These are phyloP conservation scores for Pterocles burchelli DNA, from an alignment of 2,113 vertebrate genomes.

Conservation along the genomic window DNA sequence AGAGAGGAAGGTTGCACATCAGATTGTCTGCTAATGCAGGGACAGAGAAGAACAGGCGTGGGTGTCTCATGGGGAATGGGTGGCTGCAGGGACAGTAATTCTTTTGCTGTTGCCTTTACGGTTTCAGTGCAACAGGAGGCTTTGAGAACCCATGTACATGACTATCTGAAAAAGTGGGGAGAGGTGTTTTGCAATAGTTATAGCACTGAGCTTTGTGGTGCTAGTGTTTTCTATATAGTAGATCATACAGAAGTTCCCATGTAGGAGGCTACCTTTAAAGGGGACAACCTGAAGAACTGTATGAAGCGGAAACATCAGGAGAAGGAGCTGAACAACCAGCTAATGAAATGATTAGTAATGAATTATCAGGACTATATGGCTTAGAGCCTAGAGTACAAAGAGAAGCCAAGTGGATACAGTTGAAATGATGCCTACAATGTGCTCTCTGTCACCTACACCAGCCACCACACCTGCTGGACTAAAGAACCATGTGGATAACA, in stretches of 20 bases:
- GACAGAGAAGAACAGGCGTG: not conserved
- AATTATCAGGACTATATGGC: not conserved
- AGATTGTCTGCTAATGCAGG: not conserved
- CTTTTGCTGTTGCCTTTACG: not conserved
- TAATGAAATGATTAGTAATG: not conserved
- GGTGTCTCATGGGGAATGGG: not conserved
- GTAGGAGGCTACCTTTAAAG: not conserved
- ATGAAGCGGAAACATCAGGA: not conserved
- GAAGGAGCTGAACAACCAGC: not conserved
- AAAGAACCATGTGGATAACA: not conserved
- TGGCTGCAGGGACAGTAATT: not conserved
- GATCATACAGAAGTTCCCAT: not conserved
- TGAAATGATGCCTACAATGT: not conserved
- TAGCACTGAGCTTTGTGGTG: not conserved
- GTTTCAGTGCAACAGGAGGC: not conserved
- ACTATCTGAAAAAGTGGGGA: not conserved
- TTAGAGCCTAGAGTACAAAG: not conserved
- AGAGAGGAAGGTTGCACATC: not conserved
- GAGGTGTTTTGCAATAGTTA: not conserved
- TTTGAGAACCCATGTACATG: not conserved
- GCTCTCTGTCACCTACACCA: not conserved
- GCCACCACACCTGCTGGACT: not conserved
- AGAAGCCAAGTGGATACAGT: not conserved
- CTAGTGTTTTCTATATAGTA: not conserved
- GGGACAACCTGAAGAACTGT: not conserved